Evolutionary conservation across 2,113 vertebrate genomes (phyloP), one percentile per base, ranked within the genome.

Genomic region (Cochlearius cochlearius): DNA sequence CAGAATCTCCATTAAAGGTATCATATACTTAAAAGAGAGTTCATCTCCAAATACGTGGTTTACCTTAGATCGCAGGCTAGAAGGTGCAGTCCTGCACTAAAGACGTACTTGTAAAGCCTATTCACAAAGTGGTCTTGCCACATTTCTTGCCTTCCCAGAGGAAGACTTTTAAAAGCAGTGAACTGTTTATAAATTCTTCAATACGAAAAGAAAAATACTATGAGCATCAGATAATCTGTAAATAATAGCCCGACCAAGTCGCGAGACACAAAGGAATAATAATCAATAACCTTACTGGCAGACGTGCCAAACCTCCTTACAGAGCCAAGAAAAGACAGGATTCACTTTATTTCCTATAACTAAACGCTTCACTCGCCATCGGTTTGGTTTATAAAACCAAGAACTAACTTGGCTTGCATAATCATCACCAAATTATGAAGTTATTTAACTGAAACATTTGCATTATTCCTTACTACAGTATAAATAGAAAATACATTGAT

Each of bases 381-480:
- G 83, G 14, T 84, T 92, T 88, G 84, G 60, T 38, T 72, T 59
- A 39, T 34, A 94, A 87, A 15, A 62, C 36, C 43, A 89, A 79
- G 67, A 92, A 89, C 50, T 92, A 92, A 96, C 90, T 94, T 84
- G 83, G 21, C 63, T 78, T 50, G 60, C 41, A 55, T 58, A 94
- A 97, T 94, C 64, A 97, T 59, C 56, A 92, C 49, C 78, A 92
- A 90, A 71, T 68, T 13, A 88, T 93, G 41, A 95, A 80, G 29
- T 30, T 5, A 88, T 96, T 96, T 94, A 95, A 96, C 66, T 94
- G 95, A 97, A 96, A 96, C 81, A 76, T 94, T 86, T 91, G 72
- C 79, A 89, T 55, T 94, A 63, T 78, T 91, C 84, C 50, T 96
- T 95, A 96, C 45, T 88, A 84, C 41, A 90, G 69, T 89, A 81